Evolutionary conservation across 2,797 vertebrate genomes (phyloP).

Genomic region (Bucorvus abyssinicus): DNA sequence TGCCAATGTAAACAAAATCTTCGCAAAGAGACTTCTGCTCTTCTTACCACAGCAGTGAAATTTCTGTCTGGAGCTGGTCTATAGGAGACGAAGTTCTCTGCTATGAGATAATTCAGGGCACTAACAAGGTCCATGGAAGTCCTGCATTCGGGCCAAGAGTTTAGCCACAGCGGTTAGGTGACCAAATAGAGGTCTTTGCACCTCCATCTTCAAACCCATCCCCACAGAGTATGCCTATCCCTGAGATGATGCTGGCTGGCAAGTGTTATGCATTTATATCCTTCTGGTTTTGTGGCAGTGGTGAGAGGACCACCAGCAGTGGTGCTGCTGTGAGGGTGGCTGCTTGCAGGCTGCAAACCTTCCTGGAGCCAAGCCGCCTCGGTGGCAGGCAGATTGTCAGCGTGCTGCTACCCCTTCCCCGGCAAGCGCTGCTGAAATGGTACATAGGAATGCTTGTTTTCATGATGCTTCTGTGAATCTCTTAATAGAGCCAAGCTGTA

Average conservation of each 20-base stretch:
- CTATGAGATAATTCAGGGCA: not conserved
- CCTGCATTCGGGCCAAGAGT: not conserved
- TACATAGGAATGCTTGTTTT: not conserved
- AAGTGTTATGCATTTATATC: accelerated
- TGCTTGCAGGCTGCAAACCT: not conserved
- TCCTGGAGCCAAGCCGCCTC: accelerated
- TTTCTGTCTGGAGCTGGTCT: not conserved
- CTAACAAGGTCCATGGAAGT: not conserved
- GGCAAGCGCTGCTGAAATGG: not conserved
- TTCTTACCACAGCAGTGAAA: not conserved
- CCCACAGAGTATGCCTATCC: not conserved
- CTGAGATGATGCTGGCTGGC: not conserved
- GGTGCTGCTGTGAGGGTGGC: accelerated
- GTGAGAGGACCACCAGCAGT: not conserved
- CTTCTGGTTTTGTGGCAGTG: not conserved
- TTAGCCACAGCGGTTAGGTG: not conserved
- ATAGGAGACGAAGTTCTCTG: not conserved
- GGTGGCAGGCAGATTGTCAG: not conserved
- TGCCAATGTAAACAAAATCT: not conserved
- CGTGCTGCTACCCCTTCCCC: not conserved
- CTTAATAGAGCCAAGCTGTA: not conserved
- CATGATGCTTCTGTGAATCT: not conserved
- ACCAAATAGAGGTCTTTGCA: not conserved
- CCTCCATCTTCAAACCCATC: not conserved
- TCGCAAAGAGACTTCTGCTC: not conserved